Percentiles rank a stretch among this genome's conserved stretches.
Evolutionary conservation across 2,888 invertebrate genomes (phyloP).

Genomic region (Brenthis hecate): DNA sequence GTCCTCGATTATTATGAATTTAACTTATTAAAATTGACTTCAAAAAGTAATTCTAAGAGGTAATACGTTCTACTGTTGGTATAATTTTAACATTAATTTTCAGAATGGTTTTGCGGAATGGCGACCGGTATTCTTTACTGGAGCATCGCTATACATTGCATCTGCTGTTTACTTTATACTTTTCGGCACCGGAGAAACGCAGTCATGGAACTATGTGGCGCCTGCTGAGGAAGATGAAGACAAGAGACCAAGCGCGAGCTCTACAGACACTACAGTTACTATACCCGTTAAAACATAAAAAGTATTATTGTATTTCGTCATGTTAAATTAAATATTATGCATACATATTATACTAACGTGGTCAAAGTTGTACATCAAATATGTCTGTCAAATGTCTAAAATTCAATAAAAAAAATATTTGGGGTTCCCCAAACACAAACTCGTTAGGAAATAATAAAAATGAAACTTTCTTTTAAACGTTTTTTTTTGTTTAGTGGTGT

Average conservation of each 20-base stretch:
- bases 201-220: constrained; percentile 85
- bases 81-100: background rate
- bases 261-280: constrained; percentile 64
- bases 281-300: constrained; percentile 65
- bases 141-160: constrained; percentile 86
- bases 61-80: background rate
- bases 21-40: too few relatives aligned
- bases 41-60: too few relatives aligned
- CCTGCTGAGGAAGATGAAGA: constrained; percentile 59
- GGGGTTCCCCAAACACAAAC: too few relatives aligned
- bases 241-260: constrained; percentile 56
- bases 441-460: too few relatives aligned
- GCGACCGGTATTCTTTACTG: constrained; percentile 88
- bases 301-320: background rate
- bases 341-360: too few relatives aligned
- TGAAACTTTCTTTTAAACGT: too few relatives aligned
- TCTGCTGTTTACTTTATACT: constrained; percentile 86
- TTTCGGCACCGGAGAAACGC: constrained; percentile 87
- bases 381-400: too few relatives aligned
- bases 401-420: too few relatives aligned
- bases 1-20: too few relatives aligned
- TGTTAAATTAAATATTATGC: too few relatives aligned
- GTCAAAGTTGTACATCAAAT: too few relatives aligned
- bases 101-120: constrained; percentile 90
- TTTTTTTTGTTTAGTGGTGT: too few relatives aligned